Conservation (phyloP, 2,797 vertebrate genomes). For the Cryptoblepharus egeriae region DNA sequence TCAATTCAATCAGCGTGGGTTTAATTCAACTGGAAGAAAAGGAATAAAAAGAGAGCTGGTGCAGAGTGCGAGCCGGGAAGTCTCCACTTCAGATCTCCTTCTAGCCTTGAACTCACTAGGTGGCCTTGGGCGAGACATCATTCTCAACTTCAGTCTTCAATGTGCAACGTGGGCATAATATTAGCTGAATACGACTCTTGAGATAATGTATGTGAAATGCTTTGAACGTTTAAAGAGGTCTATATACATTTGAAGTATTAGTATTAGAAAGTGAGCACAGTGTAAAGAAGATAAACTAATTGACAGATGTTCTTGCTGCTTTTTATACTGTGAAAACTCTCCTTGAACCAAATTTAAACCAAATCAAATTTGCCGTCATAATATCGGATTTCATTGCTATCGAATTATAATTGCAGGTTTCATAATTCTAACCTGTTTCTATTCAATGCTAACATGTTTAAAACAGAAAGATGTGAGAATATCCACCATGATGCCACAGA, state of each 20-base stretch:
- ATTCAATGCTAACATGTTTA: constrained; percentile 43
- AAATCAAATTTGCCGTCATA: neutral
- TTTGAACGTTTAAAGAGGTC: neutral
- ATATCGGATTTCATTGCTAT: neutral
- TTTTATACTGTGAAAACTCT: neutral
- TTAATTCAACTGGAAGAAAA: constrained; percentile 15
- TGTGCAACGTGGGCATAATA: neutral
- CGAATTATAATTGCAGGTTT: constrained; percentile 39
- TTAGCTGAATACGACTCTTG: neutral
- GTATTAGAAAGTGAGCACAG: neutral
- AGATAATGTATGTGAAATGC: neutral
- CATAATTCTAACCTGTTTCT: constrained; percentile 39
- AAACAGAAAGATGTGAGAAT: constrained; percentile 55
- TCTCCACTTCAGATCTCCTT: neutral
- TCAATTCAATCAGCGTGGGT: constrained; percentile 3
- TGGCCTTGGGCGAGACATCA: neutral
- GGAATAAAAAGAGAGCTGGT: neutral
- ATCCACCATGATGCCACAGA: constrained; percentile 42
- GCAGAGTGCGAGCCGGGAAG: neutral
- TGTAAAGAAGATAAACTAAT: neutral
- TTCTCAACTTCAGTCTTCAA: neutral
- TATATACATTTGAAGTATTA: neutral
- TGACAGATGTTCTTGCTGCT: neutral
- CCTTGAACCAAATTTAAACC: constrained; percentile 2
- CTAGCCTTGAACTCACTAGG: neutral